These are phyloP conservation scores for Sciurus vulgaris DNA, from an alignment of 2,797 vertebrate species.

Conservation along the genomic window DNA sequence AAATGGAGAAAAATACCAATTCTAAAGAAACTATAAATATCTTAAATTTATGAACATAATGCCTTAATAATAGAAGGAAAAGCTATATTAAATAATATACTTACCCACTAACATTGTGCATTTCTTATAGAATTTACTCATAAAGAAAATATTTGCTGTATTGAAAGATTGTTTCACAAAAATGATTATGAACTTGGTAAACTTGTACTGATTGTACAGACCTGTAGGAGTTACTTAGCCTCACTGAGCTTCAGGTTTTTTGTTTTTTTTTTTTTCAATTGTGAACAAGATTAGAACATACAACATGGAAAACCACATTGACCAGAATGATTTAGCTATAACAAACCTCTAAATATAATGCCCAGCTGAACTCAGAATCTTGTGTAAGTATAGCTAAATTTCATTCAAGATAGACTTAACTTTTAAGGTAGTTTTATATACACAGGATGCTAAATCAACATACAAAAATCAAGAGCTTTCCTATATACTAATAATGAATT, in stretches of 20 bases:
- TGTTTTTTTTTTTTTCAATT: background rate
- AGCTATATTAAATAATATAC: background rate
- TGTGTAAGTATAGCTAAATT: background rate
- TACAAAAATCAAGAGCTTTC: too few species aligned
- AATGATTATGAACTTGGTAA: background rate
- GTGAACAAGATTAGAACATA: background rate
- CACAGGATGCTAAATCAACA: background rate
- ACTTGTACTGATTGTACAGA: background rate
- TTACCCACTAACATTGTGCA: background rate
- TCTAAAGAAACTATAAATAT: slow-evolving; percentile 34
- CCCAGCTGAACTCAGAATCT: background rate
- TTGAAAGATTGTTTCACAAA: background rate
- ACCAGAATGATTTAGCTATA: background rate
- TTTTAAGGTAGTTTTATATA: background rate
- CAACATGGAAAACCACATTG: background rate
- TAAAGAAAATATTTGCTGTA: background rate
- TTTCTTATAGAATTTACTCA: background rate
- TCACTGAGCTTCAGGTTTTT: background rate
- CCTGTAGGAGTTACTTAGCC: background rate
- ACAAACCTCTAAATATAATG: background rate
- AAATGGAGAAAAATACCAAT: background rate
- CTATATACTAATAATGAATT: too few species aligned
- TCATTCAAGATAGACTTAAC: too few species aligned
- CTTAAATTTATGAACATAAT: slow-evolving; percentile 35
- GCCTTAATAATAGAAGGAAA: background rate